Base-by-base conservation (phyloP, 1,140 invertebrate genomes). In the Drosophila setifemur region DNA sequence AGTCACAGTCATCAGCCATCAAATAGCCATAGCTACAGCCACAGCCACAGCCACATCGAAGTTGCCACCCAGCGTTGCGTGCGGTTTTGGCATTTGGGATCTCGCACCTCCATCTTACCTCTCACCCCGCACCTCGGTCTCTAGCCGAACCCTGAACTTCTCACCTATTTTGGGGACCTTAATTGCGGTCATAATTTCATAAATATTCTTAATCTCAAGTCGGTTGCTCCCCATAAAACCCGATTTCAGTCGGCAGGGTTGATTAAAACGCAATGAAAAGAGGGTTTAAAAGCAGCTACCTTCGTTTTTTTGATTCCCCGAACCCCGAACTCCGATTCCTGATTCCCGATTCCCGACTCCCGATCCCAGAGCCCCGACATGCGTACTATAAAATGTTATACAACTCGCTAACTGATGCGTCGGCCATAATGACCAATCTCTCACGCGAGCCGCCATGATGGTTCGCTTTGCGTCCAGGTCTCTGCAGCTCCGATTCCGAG, bases 141-240 rank as follows among this genome's bases (percentile, higher is more conserved):
- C n/a, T n/a, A n/a, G n/a, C 14, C 11, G 23, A 23, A 44, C 12
- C n/a, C 14, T 7, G 23, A 23, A 44, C 12, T 14, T 37, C 25
- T 39, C 23, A 61, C 33, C 49, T 35, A 11, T 18, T 16, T 18
- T 50, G 25, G 25, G 58, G 23, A 40, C 9, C 25, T 66, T 75
- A 81, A 85, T 85, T 81, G 81, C 28, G 49, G 81, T 54, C 54
- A 85, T 85, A 86, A 86, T 85, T 85, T 73, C 81, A 85, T 85
- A 85, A 85, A 85, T 76, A 73, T 53, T 37, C 60, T 79, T 79
- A 73, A 69, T 83, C 78, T 78, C 53, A 14, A 28, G 25, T 31
- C 25, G 60, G 64, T 23, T 78, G 26, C 58, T 31, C 49, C 4
- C 55, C 42, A 66, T 61, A 66, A 70, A 57, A 19, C 16, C 29